Evolutionary conservation across 2,113 vertebrate genomes (phyloP).

Genomic region (Thomomys bottae): DNA sequence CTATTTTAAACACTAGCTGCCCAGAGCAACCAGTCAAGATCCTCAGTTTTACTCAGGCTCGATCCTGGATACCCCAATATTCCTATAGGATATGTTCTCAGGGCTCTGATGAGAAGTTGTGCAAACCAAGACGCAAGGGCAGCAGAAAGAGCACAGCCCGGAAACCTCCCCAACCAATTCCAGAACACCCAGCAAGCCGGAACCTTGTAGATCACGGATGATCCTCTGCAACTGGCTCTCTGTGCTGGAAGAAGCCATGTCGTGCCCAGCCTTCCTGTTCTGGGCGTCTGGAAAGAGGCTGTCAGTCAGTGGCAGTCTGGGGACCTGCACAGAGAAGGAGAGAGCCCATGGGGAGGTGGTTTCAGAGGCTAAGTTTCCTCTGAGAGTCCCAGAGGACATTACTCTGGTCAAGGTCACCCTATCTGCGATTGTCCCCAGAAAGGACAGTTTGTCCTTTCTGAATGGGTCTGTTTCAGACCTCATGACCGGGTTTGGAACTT

Average conservation of each 20-base stretch:
- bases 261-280: neutral
- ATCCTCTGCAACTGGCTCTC: slow-evolving; percentile 96
- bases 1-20: slow-evolving; percentile 31
- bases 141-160: neutral
- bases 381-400: too few relatives aligned
- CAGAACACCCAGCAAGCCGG: rapidly evolving
- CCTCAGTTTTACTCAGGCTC: neutral
- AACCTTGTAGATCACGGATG: slow-evolving; percentile 95
- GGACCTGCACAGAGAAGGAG: slow-evolving; percentile 32
- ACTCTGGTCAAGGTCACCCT: neutral
- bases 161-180: neutral
- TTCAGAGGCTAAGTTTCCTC: too few relatives aligned
- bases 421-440: neutral
- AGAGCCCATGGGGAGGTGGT: neutral
- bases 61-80: neutral
- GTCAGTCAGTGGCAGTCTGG: slow-evolving; percentile 23
- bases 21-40: neutral
- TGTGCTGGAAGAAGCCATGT: slow-evolving; percentile 88
- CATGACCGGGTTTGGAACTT: neutral
- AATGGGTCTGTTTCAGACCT: neutral
- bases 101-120: neutral
- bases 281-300: slow-evolving; percentile 38
- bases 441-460: neutral
- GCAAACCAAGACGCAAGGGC: neutral
- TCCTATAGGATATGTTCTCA: neutral